A percentile compares a stretch with the other conserved stretches of the same genome.
Evolutionary conservation across 2,888 invertebrate species (phyloP).

Genomic region (Parasteatoda lunata): DNA sequence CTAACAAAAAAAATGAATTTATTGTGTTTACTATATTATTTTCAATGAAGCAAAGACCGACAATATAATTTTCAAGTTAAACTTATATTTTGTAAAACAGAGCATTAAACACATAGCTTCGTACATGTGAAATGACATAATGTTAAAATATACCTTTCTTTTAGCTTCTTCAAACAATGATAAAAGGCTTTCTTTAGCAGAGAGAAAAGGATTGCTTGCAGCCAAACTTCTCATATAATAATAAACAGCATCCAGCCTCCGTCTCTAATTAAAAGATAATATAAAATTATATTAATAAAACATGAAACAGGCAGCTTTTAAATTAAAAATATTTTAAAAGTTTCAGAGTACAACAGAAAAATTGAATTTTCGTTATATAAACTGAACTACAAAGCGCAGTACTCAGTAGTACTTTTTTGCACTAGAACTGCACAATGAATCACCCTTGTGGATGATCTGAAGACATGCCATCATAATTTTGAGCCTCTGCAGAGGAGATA

Average conservation of each 20-base stretch:
- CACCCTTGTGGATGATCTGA: too few relatives aligned
- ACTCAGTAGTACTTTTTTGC: too few relatives aligned
- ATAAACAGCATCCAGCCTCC: slow-evolving; percentile 96
- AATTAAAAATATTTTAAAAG: neutral
- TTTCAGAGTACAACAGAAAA: slow-evolving; percentile 1
- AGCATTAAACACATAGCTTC: neutral
- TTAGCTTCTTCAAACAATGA: slow-evolving; percentile 93
- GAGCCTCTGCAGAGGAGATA: too few relatives aligned
- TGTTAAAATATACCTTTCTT: slow-evolving; percentile 78
- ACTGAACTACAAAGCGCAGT: neutral
- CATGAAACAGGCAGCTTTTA: too few relatives aligned
- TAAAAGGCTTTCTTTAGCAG: slow-evolving; percentile 91
- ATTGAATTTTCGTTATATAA: neutral
- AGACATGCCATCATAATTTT: too few relatives aligned
- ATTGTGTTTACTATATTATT: neutral
- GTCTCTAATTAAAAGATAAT: slow-evolving; percentile 79
- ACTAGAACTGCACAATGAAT: too few relatives aligned
- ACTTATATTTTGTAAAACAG: neutral
- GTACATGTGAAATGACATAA: too few relatives aligned
- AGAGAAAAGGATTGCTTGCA: slow-evolving; percentile 93
- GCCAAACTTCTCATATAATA: slow-evolving; percentile 96
- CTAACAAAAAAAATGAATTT: neutral
- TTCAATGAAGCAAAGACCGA: neutral
- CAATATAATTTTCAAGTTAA: neutral
- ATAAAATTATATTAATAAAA: too few relatives aligned